Conservation (phyloP, 2,113 vertebrate genomes). For the Mastomys coucha region DNA sequence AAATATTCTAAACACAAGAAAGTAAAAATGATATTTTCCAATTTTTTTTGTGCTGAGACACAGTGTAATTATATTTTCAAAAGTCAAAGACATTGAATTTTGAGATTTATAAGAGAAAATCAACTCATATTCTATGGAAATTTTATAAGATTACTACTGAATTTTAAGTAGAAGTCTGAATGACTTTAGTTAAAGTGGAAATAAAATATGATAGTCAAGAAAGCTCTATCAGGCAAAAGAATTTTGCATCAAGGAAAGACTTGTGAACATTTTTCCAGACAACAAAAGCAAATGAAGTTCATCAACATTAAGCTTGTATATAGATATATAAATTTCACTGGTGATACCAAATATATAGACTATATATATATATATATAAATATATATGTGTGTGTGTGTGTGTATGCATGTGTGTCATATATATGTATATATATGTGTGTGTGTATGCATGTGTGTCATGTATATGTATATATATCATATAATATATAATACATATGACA, state of each 20-base stretch:
- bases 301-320: not conserved
- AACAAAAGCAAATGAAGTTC: not conserved
- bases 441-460: too few relatives aligned
- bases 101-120: not conserved
- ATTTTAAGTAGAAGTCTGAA: not conserved
- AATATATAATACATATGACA: too few relatives aligned
- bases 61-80: not conserved
- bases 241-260: not conserved
- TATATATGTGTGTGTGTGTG: too few relatives aligned
- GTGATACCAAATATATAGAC: not conserved
- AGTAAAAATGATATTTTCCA: not conserved
- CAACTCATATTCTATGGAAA: not conserved
- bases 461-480: too few relatives aligned
- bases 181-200: not conserved
- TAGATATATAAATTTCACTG: not conserved
- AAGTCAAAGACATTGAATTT: not conserved
- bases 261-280: not conserved
- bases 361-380: too few relatives aligned
- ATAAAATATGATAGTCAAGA: not conserved
- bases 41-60: not conserved
- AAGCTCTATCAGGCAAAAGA: not conserved
- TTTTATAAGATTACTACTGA: not conserved
- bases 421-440: too few relatives aligned
- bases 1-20: not conserved
- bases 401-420: too few relatives aligned